phyloP scores from a whole-genome alignment of 2,888 invertebrate genomes.

The Polylopha cassiicola region DNA sequence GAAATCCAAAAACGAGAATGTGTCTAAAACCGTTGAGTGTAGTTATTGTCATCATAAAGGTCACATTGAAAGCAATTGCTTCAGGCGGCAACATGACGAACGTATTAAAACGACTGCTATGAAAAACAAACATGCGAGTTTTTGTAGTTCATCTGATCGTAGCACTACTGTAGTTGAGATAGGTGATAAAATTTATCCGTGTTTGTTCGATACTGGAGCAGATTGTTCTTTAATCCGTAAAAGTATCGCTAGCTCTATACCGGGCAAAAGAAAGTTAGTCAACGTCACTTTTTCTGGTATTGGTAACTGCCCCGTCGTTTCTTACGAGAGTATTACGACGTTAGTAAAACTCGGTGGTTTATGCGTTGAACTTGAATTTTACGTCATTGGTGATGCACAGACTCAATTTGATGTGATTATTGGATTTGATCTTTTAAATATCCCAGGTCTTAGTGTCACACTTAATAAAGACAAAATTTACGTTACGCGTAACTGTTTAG shows the following conservation, averaged over 20 bases:
- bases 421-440: slow-evolving; percentile 15
- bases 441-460: slow-evolving; percentile 15
- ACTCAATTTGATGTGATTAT: slow-evolving; percentile 19
- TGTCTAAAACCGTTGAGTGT: background rate
- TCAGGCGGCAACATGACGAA: background rate
- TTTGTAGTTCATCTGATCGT: too few species aligned
- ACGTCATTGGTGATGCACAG: slow-evolving; percentile 1
- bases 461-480: background rate
- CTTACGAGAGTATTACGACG: slow-evolving; percentile 1
- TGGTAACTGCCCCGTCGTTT: background rate
- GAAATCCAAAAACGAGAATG: too few species aligned
- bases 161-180: too few species aligned
- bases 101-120: background rate
- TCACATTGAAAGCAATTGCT: slow-evolving; percentile 1
- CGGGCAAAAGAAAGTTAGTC: too few species aligned
- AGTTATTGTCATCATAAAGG: slow-evolving; percentile 3
- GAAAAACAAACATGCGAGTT: too few species aligned
- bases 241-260: too few species aligned
- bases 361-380: slow-evolving; percentile 4
- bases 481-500: background rate
- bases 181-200: too few species aligned
- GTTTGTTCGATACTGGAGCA: too few species aligned
- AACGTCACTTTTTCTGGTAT: background rate
- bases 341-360: background rate
- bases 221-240: too few species aligned